Percentiles rank a stretch among this genome's conserved stretches.
Evolutionary conservation across 2,797 vertebrate genomes (phyloP).

Genomic region (Alauda arvensis): DNA sequence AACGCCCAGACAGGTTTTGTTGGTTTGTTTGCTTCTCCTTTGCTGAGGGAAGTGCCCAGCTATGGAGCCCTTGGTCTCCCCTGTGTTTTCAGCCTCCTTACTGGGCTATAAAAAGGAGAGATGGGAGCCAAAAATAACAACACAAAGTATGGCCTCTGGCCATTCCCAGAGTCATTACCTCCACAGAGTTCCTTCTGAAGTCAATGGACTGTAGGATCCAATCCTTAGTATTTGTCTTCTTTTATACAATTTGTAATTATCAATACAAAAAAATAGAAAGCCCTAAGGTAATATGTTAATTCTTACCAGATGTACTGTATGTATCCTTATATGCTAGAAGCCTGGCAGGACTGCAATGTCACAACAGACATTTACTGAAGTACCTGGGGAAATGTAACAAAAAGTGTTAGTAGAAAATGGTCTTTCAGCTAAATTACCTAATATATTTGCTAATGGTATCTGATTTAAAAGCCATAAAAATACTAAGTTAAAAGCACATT

Average conservation of each 20-base stretch:
- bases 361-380: conserved; percentile 80
- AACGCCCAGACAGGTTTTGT: background rate
- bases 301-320: conserved; percentile 69
- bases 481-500: conserved; percentile 84
- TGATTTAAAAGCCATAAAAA: conserved; percentile 86
- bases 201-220: conserved; percentile 1
- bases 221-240: conserved; percentile 57
- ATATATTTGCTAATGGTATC: conserved; percentile 85
- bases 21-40: conserved; percentile 16
- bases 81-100: conserved; percentile 17
- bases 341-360: conserved; percentile 73
- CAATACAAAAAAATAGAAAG: conserved; percentile 48
- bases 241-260: conserved; percentile 63
- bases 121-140: conserved; percentile 42
- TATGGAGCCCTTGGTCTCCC: background rate
- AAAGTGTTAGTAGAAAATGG: conserved; percentile 80
- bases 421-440: conserved; percentile 85
- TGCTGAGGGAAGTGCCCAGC: background rate
- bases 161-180: background rate
- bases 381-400: conserved; percentile 79
- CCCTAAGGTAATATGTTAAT: conserved; percentile 69
- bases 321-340: conserved; percentile 66
- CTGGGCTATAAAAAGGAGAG: conserved; percentile 10
- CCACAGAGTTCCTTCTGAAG: background rate
- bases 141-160: background rate